A percentile compares a stretch with the other conserved stretches of the same genome.
Conservation (phyloP, 2,888 invertebrate genomes). For the Netelia melanura region DNA sequence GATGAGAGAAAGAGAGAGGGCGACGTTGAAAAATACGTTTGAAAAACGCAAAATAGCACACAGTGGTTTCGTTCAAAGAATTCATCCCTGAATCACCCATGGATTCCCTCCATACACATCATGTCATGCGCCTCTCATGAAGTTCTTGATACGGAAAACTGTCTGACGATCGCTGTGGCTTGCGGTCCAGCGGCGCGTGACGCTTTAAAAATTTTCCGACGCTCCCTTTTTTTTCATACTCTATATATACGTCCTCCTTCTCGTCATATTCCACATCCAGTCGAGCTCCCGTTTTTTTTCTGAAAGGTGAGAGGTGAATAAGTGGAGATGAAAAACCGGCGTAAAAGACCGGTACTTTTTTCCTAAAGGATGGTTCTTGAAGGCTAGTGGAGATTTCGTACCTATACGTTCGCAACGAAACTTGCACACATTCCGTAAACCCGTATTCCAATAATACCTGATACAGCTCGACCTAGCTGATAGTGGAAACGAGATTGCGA, state of each 20-base stretch:
- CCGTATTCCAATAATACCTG: conserved; percentile 7
- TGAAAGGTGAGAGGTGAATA: conserved; percentile 21
- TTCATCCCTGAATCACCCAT: background rate
- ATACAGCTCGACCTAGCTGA: conserved; percentile 27
- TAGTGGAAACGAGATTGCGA: conserved; percentile 26
- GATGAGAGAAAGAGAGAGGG: conserved; percentile 13
- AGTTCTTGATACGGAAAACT: conserved; percentile 52
- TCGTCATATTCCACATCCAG: background rate
- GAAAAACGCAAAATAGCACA: conserved; percentile 32
- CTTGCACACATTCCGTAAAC: background rate
- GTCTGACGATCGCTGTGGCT: conserved; percentile 36
- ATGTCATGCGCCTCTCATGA: conserved; percentile 20
- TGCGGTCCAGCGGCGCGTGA: conserved; percentile 6
- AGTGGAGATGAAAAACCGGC: conserved; percentile 18
- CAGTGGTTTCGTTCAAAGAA: conserved; percentile 27
- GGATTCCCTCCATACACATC: background rate
- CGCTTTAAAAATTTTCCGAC: background rate
- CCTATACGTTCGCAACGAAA: background rate
- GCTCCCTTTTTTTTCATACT: background rate
- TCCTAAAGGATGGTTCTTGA: background rate
- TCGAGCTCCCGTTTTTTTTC: conserved; percentile 8
- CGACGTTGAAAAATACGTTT: conserved; percentile 39
- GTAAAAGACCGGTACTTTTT: no score
- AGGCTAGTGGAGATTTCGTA: background rate
- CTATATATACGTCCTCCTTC: background rate